Evolutionary conservation across 1,140 invertebrate species (phyloP).

Genomic region (Oppia nitens): DNA sequence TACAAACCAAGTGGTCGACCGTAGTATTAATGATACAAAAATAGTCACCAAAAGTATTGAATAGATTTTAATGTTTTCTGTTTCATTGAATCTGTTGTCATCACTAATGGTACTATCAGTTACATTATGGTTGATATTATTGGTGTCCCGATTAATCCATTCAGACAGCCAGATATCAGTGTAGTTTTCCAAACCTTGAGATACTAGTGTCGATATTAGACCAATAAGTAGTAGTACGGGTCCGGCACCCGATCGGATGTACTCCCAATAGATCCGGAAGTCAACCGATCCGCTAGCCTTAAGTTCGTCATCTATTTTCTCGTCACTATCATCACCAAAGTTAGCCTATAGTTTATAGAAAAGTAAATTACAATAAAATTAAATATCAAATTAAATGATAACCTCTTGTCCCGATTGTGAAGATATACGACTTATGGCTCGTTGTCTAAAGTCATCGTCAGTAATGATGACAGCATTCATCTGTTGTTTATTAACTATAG

Average conservation of each 20-base stretch:
- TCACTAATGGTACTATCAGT: not conserved
- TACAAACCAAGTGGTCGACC: constrained; percentile 53
- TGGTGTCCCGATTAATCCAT: constrained; percentile 9
- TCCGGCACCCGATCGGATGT: constrained; percentile 22
- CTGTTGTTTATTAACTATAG: not conserved
- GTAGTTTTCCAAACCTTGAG: constrained; percentile 22
- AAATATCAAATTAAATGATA: too few relatives aligned
- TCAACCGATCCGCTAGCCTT: constrained; percentile 6
- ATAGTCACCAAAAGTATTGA: constrained; percentile 28
- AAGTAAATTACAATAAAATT: constrained; percentile 32
- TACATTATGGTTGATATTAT: not conserved
- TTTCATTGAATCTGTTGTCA: constrained; percentile 12
- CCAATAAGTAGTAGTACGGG: constrained; percentile 13
- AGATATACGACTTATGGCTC: constrained; percentile 1
- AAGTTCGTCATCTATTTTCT: too few relatives aligned
- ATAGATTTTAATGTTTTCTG: constrained; percentile 25
- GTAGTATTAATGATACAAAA: constrained; percentile 29
- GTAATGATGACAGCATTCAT: not conserved
- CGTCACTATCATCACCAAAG: too few relatives aligned
- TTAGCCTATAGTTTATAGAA: too few relatives aligned
- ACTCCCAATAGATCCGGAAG: constrained; percentile 18
- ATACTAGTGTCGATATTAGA: constrained; percentile 15
- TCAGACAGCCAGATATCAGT: constrained; percentile 21
- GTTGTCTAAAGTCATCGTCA: not conserved
- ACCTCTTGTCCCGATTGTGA: constrained; percentile 10